phyloP scores from a whole-genome alignment of 1,140 invertebrate species.

The Heliconius himera region DNA sequence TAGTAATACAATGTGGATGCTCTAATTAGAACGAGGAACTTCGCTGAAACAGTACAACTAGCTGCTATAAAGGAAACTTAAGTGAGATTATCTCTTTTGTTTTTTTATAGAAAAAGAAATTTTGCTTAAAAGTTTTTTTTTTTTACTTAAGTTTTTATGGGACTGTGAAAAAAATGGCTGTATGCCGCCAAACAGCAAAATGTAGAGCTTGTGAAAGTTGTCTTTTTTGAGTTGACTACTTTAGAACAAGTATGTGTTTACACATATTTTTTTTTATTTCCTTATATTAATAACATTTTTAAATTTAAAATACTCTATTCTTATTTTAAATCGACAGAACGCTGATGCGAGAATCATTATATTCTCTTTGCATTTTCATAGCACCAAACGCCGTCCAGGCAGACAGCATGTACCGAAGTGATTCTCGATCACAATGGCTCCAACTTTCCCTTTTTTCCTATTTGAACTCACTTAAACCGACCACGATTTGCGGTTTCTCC shows the following conservation, averaged over 20 bases:
- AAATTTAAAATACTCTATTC: not conserved
- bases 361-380: constrained; percentile 10
- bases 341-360: not conserved
- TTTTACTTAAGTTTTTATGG: not conserved
- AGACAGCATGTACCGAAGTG: constrained; percentile 52
- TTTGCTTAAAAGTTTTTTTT: not conserved
- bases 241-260: no score
- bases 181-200: not conserved
- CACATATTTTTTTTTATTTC: no score
- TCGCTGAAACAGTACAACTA: constrained; percentile 30
- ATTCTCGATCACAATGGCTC: constrained; percentile 66
- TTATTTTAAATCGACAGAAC: not conserved
- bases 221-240: no score
- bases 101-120: constrained; percentile 23
- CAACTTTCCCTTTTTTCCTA: constrained; percentile 72
- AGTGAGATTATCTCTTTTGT: constrained; percentile 29
- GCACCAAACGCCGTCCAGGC: constrained; percentile 30
- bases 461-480: constrained; percentile 76
- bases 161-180: not conserved
- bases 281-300: no score
- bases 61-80: constrained; percentile 32
- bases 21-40: constrained; percentile 71
- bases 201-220: not conserved
- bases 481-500: constrained; percentile 57
- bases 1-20: constrained; percentile 75